A percentile compares a stretch with the other conserved stretches of the same genome.
phyloP scores from a whole-genome alignment of 2,888 invertebrate species.

The Ctena decussata region DNA sequence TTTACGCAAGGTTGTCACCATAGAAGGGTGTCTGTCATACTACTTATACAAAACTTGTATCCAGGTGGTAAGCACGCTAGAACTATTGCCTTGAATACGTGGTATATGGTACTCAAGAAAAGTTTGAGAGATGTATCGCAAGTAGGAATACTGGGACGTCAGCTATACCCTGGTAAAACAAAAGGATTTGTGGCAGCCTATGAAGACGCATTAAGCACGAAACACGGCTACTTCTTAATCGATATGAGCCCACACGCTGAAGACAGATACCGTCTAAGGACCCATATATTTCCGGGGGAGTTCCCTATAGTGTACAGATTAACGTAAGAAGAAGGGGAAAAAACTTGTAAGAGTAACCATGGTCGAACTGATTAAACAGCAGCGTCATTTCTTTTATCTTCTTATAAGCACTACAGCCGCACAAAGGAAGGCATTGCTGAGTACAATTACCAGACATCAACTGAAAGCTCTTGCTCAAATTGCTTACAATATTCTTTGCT shows the following conservation, averaged over 20 bases:
- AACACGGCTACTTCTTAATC: slow-evolving; percentile 19
- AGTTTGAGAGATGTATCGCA: slow-evolving; percentile 28
- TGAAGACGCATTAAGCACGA: slow-evolving; percentile 18
- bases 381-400: slow-evolving; percentile 23
- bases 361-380: slow-evolving; percentile 5
- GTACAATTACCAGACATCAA: slow-evolving; percentile 32
- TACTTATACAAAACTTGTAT: slow-evolving; percentile 20
- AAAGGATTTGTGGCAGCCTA: slow-evolving; percentile 19
- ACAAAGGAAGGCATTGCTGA: slow-evolving; percentile 29
- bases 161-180: slow-evolving; percentile 18
- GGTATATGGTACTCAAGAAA: slow-evolving; percentile 26
- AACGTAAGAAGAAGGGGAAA: slow-evolving; percentile 9
- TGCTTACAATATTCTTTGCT: not conserved
- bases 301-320: slow-evolving; percentile 14
- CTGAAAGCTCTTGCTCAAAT: slow-evolving; percentile 30
- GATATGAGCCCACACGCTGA: slow-evolving; percentile 21
- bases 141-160: not conserved
- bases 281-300: slow-evolving; percentile 23
- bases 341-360: not conserved
- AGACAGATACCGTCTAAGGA: slow-evolving; percentile 20
- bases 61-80: slow-evolving; percentile 28
- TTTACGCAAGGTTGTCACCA: slow-evolving; percentile 42
- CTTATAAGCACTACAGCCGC: not conserved
- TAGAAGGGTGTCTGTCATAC: slow-evolving; percentile 18
- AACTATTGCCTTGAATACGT: slow-evolving; percentile 39